Evolutionary conservation across 2,113 vertebrate genomes (phyloP).

Genomic region (Spizaetus ornatus): DNA sequence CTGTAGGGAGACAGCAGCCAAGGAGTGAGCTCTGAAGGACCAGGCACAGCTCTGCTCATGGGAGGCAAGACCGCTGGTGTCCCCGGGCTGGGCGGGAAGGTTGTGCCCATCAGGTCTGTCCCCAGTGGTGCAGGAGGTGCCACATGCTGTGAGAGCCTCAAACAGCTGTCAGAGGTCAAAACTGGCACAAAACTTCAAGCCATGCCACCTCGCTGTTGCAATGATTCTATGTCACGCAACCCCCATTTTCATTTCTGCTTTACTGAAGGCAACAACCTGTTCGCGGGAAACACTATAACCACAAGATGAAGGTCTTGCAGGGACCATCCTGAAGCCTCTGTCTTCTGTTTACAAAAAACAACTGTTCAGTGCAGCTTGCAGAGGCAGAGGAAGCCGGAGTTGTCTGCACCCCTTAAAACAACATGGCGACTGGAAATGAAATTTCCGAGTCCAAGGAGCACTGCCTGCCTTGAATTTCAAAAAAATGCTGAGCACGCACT

Average conservation of each 20-base stretch:
- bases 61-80: fast-evolving
- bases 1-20: background rate
- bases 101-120: background rate
- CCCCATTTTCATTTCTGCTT: background rate
- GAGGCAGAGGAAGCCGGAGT: background rate
- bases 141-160: background rate
- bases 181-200: fast-evolving
- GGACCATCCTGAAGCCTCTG: background rate
- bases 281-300: background rate
- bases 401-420: background rate
- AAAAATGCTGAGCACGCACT: background rate
- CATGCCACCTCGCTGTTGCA: fast-evolving
- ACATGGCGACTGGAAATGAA: background rate
- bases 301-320: background rate
- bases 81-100: fast-evolving
- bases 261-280: fast-evolving
- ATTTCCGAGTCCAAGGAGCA: background rate
- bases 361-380: background rate
- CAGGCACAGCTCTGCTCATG: fast-evolving
- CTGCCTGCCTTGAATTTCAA: background rate
- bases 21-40: background rate
- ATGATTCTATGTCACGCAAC: fast-evolving
- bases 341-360: background rate
- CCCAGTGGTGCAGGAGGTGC: background rate
- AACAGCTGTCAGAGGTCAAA: background rate